Evolutionary conservation across 1,140 invertebrate genomes (phyloP).

Genomic region (Thalassaphorura encarpata): DNA sequence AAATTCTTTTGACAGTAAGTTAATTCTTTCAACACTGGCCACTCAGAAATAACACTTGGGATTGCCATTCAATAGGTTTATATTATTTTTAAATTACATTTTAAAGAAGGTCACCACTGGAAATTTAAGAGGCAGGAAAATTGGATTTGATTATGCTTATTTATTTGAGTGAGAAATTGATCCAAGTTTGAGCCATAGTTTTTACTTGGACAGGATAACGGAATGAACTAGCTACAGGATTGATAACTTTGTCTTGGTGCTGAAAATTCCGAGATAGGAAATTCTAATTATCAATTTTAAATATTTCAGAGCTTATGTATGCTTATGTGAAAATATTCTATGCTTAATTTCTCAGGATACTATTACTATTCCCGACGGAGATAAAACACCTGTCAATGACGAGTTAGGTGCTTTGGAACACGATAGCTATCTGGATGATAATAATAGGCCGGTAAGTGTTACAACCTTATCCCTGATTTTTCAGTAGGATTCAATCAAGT

Average conservation of each 20-base stretch:
- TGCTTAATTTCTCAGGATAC: slow-evolving; percentile 22
- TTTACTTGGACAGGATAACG: background rate
- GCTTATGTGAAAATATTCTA: background rate
- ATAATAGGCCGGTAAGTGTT: background rate
- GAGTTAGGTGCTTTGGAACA: slow-evolving; percentile 8
- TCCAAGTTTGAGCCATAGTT: too few species aligned
- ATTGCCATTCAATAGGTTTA: too few species aligned
- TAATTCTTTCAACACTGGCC: too few species aligned
- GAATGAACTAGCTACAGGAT: background rate
- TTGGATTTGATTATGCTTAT: too few species aligned
- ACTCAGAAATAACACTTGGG: too few species aligned
- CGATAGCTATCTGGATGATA: background rate
- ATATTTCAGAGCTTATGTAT: background rate
- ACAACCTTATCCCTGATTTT: background rate
- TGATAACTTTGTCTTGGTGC: background rate
- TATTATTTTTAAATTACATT: too few species aligned
- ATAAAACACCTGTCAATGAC: slow-evolving; percentile 28
- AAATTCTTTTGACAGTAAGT: too few species aligned
- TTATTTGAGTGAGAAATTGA: too few species aligned
- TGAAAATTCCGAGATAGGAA: background rate
- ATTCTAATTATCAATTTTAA: background rate
- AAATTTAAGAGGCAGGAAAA: too few species aligned
- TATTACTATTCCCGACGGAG: slow-evolving; percentile 26
- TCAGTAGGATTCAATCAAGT: background rate
- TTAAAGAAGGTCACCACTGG: too few species aligned